Evolutionary conservation across 2,888 invertebrate genomes (phyloP), one percentile per base, ranked within the genome.

Genomic region (Melanophora roralis): DNA sequence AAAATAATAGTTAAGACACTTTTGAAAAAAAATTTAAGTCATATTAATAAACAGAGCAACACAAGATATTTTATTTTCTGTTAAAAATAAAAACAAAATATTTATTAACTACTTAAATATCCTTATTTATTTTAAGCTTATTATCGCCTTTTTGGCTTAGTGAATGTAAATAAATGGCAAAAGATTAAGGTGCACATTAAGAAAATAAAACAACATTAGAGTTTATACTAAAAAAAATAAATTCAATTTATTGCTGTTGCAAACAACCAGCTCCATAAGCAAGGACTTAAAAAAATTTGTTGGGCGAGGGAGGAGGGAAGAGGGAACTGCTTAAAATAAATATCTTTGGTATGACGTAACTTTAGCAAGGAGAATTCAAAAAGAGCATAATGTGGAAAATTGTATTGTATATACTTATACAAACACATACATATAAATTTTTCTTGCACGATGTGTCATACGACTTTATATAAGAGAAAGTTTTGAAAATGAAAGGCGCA

Each of bases 311-410:
- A 8, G n/a, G 9, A 21, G n/a, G 60, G 73, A 68, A 47, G 65
- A 32, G 38, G 65, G 51, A 53, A 53, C 59, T 75, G 71, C 62
- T 53, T 45, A 23, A 27, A 71, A 60, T 55, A 47, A 51, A 62
- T 64, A 64, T 64, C 32, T 45, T 65, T 23, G 38, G 49, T 67
- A 62, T 79, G 80, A 80, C 75, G 80, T 76, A 80, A 80, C 57
- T 62, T 60, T 34, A 19, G 19, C 1, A 49, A 57, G 57, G 62
- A 47, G 43, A 36, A 65, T 34, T 23, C 12, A 14, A 55, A 49
- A 23, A 16, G 21, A 23, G 40, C 4, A 77, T 3, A 23, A 59
- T 9, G 32, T 40, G 40, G n/a, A 27, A 60, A 19, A 14, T 11
- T 32, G 21, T 27, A 49, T n/a, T 43, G 57, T 49, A 38, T 27